Evolutionary conservation across 37 sponge, comb jelly and placozoan species (phyloP).

Genomic region (Hormiphora californensis): DNA sequence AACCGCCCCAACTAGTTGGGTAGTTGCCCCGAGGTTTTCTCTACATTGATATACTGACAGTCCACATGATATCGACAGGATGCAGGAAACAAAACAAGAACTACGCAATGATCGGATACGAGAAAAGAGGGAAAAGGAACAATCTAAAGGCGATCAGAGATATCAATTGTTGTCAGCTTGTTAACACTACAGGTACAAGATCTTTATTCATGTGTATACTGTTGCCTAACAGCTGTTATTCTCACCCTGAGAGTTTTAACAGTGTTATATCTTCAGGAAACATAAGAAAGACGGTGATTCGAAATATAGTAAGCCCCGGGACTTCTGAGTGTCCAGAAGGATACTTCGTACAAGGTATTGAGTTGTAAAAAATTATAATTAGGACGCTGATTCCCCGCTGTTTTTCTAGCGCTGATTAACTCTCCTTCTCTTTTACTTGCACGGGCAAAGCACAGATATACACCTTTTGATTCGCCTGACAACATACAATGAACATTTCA

Average conservation of each 20-base stretch:
- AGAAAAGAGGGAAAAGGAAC: slow-evolving; percentile 19
- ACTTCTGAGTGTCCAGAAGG: slow-evolving; percentile 11
- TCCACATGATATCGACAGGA: no score
- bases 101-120: slow-evolving; percentile 39
- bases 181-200: background rate
- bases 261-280: background rate
- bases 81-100: background rate
- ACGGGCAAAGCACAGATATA: background rate
- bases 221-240: background rate
- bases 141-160: slow-evolving; percentile 22
- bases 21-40: no score
- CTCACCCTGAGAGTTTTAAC: no score
- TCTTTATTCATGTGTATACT: background rate
- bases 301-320: background rate
- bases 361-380: background rate
- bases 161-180: slow-evolving; percentile 3
- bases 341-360: slow-evolving; percentile 36
- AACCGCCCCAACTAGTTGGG: no score
- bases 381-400: background rate
- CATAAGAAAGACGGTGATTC: background rate
- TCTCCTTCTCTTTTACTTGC: background rate
- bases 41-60: no score
- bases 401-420: background rate
- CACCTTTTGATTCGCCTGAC: no score
- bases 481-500: no score